Evolutionary conservation across 2,888 invertebrate genomes (phyloP).

Genomic region (Homarus gammarus): DNA sequence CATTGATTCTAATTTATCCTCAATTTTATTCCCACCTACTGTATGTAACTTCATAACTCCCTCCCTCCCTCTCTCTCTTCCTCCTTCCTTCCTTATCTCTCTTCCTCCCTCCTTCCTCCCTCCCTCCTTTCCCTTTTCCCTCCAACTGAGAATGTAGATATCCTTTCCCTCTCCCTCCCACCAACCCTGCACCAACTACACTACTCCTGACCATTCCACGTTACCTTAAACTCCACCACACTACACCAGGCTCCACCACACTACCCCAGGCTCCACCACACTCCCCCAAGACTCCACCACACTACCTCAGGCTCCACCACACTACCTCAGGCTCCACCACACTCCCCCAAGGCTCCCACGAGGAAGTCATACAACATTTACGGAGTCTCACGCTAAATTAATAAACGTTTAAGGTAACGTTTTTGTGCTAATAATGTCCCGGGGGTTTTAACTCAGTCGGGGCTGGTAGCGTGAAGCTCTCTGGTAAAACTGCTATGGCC

Average conservation of each 20-base stretch:
- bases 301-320: too few species aligned
- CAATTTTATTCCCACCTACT: too few species aligned
- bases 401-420: slow-evolving; percentile 1
- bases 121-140: not conserved
- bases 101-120: not conserved
- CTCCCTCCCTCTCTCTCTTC: slow-evolving; percentile 12
- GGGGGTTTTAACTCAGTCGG: slow-evolving; percentile 8
- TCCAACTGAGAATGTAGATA: too few species aligned
- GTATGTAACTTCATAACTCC: not conserved
- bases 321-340: too few species aligned
- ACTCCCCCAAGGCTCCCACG: not conserved
- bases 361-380: not conserved
- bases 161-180: too few species aligned
- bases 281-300: too few species aligned
- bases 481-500: not conserved
- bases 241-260: too few species aligned
- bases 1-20: too few species aligned
- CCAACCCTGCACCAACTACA: too few species aligned
- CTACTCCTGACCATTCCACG: too few species aligned
- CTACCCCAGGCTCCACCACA: too few species aligned
- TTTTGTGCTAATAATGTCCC: slow-evolving; percentile 26
- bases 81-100: not conserved
- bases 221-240: too few species aligned
- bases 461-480: not conserved
- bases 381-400: slow-evolving; percentile 9